A percentile compares a stretch with the other conserved stretches of the same genome.
Conservation (phyloP, 2,797 vertebrate genomes). For the Discoglossus pictus region DNA sequence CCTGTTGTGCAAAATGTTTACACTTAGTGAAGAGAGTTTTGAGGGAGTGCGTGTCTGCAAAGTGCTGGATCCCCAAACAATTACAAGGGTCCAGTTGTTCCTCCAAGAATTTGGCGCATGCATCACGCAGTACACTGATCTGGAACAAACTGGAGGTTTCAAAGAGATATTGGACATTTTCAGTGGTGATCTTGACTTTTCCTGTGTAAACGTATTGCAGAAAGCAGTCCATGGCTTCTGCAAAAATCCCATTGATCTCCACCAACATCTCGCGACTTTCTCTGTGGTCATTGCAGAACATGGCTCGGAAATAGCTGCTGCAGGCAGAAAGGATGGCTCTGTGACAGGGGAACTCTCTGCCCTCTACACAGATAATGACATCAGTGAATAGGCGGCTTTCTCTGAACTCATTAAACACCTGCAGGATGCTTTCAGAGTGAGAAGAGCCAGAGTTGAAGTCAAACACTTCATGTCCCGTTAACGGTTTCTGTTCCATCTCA, state of each 20-base stretch:
- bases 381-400: conserved; percentile 94
- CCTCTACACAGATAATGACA: conserved; percentile 95
- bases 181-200: conserved; percentile 92
- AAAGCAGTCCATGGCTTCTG: conserved; percentile 96
- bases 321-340: conserved; percentile 93
- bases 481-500: conserved; percentile 89
- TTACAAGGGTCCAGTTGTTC: conserved; percentile 97
- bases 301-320: conserved; percentile 96
- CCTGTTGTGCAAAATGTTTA: conserved; percentile 83
- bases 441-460: conserved; percentile 92
- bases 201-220: conserved; percentile 95
- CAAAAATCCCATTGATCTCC: conserved; percentile 96
- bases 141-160: conserved; percentile 97
- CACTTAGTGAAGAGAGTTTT: conserved; percentile 92
- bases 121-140: conserved; percentile 87
- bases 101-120: conserved; percentile 95
- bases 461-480: conserved; percentile 83
- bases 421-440: conserved; percentile 91
- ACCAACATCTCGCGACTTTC: conserved; percentile 97
- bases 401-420: conserved; percentile 95
- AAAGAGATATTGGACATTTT: conserved; percentile 96
- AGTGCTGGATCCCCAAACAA: conserved; percentile 94
- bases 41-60: conserved; percentile 90
- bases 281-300: conserved; percentile 97
- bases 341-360: conserved; percentile 95